phyloP scores from a whole-genome alignment of 1,140 invertebrate genomes.

The Oreohelix idahoensis region DNA sequence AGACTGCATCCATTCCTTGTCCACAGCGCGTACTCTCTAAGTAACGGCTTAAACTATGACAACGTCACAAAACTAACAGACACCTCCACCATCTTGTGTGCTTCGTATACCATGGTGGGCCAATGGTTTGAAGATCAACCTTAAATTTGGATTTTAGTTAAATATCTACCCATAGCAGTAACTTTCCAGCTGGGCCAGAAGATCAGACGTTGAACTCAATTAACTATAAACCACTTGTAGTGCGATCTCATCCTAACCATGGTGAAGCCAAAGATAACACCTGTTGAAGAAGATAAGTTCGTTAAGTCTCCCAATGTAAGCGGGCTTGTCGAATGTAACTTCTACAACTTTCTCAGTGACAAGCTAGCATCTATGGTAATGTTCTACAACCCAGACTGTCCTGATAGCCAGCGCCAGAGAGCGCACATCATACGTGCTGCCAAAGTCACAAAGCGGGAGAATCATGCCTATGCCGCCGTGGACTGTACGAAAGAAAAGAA shows the following conservation, averaged over 20 bases:
- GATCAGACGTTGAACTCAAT: neutral
- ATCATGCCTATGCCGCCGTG: conserved; percentile 20
- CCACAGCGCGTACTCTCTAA: neutral
- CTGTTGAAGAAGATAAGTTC: conserved; percentile 4
- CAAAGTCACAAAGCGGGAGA: neutral
- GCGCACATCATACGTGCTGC: conserved; percentile 11
- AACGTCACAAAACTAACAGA: neutral
- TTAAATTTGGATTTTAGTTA: neutral
- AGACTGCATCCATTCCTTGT: no score
- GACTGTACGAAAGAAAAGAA: conserved; percentile 14
- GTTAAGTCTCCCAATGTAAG: neutral
- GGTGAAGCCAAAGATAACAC: conserved; percentile 6
- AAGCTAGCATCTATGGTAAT: conserved; percentile 9
- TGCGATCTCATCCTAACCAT: neutral
- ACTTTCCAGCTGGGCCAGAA: neutral
- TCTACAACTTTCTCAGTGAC: conserved; percentile 15
- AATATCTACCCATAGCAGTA: neutral
- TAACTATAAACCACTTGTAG: neutral
- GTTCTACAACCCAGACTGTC: conserved; percentile 17
- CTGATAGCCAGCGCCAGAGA: neutral
- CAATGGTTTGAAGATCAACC: neutral
- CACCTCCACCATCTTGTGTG: neutral
- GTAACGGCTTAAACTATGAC: neutral
- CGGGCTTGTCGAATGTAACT: conserved; percentile 18
- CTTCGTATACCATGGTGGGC: neutral